Evolutionary conservation across 2,797 vertebrate genomes (phyloP).

Genomic region (Enteromius argenteus): DNA sequence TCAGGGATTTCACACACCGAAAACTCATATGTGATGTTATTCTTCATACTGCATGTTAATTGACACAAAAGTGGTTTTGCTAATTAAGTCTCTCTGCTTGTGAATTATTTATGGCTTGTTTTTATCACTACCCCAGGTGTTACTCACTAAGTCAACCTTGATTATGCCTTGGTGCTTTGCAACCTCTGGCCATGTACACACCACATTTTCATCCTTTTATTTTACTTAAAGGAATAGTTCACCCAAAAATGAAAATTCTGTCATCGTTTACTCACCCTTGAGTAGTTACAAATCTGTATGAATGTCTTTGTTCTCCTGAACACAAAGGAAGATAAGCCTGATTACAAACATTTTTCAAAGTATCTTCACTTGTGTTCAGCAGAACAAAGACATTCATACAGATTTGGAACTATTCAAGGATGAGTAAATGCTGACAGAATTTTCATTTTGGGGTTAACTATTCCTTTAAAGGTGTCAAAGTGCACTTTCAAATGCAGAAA

Average conservation of each 20-base stretch:
- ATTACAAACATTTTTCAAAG: no score
- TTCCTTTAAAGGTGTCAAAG: not conserved
- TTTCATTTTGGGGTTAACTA: no score
- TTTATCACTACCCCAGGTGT: not conserved
- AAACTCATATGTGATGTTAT: not conserved
- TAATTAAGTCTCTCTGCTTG: constrained; percentile 10
- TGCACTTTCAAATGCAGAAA: not conserved
- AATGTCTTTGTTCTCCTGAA: no score
- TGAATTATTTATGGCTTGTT: not conserved
- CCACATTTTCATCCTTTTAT: not conserved
- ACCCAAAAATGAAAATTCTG: no score
- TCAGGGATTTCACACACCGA: not conserved
- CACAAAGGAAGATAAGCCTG: no score
- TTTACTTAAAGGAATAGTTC: not conserved
- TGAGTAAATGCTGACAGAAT: no score
- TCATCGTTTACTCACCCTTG: no score
- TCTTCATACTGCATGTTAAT: not conserved
- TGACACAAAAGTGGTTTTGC: not conserved
- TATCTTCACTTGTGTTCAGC: no score
- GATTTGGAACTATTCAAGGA: no score
- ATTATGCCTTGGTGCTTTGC: not conserved
- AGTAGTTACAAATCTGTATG: no score
- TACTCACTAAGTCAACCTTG: not conserved
- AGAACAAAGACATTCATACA: no score
- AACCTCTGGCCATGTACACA: not conserved